Conservation (phyloP, 2,113 vertebrate species). For the Pristiophorus japonicus region DNA sequence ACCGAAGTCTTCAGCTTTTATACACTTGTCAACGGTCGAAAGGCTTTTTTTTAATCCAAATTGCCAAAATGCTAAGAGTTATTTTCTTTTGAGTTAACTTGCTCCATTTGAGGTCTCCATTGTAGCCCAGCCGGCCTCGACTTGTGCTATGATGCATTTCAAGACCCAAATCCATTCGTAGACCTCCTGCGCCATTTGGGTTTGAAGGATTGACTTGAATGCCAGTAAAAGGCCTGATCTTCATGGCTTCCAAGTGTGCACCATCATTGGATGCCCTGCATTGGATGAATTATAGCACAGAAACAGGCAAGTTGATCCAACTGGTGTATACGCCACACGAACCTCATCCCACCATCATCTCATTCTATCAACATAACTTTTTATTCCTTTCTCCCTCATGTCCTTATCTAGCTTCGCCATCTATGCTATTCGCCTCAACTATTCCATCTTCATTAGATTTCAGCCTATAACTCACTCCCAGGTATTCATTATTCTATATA, state of each 20-base stretch:
- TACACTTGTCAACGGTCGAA: not conserved
- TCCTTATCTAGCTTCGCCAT: not conserved
- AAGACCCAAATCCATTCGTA: not conserved
- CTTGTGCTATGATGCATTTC: not conserved
- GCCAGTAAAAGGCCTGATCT: not conserved
- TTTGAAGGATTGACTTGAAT: not conserved
- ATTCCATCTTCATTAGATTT: no score
- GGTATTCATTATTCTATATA: not conserved
- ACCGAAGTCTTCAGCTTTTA: not conserved
- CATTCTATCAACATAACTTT: no score
- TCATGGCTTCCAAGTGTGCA: not conserved
- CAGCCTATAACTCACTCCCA: not conserved
- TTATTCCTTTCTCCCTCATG: no score
- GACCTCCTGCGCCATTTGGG: not conserved
- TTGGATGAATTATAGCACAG: not conserved
- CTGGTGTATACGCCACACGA: no score
- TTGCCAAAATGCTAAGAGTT: no score
- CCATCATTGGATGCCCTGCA: not conserved
- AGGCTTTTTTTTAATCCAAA: not conserved
- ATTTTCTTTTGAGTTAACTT: not conserved
- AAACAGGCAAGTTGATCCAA: no score
- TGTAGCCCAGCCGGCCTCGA: not conserved
- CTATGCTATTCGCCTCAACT: no score
- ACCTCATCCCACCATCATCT: no score
- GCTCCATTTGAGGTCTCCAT: not conserved